Percentiles rank a stretch among this genome's conserved stretches.
phyloP scores from a whole-genome alignment of 2,113 vertebrate species.

The Alaudala cheleensis region DNA sequence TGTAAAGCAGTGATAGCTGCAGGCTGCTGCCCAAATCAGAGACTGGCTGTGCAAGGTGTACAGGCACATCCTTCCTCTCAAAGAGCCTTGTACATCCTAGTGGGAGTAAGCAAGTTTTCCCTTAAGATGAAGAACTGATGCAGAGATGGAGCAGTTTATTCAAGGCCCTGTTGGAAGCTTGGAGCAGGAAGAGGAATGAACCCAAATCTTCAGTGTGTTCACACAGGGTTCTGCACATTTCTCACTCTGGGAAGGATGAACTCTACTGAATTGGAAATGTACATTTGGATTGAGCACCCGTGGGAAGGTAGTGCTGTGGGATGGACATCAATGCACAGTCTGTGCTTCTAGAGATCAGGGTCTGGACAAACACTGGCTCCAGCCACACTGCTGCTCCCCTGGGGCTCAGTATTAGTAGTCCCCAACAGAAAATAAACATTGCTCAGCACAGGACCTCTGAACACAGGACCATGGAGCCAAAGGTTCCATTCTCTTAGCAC shows the following conservation, averaged over 20 bases:
- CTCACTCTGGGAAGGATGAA: background rate
- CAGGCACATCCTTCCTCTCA: background rate
- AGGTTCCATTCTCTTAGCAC: background rate
- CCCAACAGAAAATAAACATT: background rate
- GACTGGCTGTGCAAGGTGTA: background rate
- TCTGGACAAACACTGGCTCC: background rate
- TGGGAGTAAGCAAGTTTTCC: background rate
- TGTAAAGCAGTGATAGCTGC: background rate
- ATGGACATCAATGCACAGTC: rapidly evolving
- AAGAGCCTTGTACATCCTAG: background rate
- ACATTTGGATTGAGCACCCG: background rate
- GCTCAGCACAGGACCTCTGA: background rate
- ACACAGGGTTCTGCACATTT: background rate
- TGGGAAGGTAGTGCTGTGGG: background rate
- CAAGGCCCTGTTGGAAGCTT: background rate
- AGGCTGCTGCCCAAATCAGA: background rate
- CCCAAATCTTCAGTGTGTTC: background rate
- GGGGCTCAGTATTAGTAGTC: background rate
- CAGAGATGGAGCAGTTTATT: background rate
- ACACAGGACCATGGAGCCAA: background rate
- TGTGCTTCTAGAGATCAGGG: background rate
- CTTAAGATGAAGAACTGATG: background rate
- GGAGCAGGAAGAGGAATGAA: background rate
- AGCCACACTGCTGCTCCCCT: background rate
- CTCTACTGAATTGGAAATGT: background rate